These are phyloP conservation scores for Colistium nudipinnis DNA, from an alignment of 2,113 vertebrate species.

Conservation along the genomic window DNA sequence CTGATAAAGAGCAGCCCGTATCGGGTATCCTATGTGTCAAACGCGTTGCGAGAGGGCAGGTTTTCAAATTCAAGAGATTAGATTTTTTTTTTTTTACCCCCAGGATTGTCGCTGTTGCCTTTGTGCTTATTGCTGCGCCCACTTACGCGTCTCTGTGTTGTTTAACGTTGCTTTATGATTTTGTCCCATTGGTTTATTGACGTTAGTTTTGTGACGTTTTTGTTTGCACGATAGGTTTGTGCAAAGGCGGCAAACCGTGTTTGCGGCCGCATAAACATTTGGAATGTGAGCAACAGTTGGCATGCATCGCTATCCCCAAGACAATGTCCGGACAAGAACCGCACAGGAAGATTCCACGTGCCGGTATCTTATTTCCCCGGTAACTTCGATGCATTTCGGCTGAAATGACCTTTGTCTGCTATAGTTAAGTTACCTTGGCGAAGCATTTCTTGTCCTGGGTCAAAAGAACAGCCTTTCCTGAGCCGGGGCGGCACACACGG, in stretches of 20 bases:
- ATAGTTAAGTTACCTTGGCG: slow-evolving; percentile 84
- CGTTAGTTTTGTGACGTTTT: not conserved
- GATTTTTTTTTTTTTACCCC: not conserved
- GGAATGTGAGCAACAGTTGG: not conserved
- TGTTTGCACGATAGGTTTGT: not conserved
- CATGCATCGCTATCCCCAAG: not conserved
- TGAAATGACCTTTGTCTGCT: not conserved
- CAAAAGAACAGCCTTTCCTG: slow-evolving; percentile 90
- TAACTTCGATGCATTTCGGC: not conserved
- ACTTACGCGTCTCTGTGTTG: not conserved
- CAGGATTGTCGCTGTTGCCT: not conserved
- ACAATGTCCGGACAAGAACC: not conserved
- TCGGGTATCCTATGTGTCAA: too few relatives aligned
- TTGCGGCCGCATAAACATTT: not conserved
- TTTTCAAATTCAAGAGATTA: not conserved
- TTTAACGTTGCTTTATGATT: too few relatives aligned
- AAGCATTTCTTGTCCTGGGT: slow-evolving; percentile 99
- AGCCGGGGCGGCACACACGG: slow-evolving; percentile 89
- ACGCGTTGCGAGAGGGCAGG: not conserved
- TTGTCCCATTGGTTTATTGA: not conserved
- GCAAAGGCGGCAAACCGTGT: too few relatives aligned
- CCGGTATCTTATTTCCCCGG: too few relatives aligned
- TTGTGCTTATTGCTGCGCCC: not conserved
- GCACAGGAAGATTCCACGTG: not conserved
- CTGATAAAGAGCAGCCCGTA: too few relatives aligned